Conservation (phyloP, 2,113 vertebrate genomes). For the Pionites leucogaster region DNA sequence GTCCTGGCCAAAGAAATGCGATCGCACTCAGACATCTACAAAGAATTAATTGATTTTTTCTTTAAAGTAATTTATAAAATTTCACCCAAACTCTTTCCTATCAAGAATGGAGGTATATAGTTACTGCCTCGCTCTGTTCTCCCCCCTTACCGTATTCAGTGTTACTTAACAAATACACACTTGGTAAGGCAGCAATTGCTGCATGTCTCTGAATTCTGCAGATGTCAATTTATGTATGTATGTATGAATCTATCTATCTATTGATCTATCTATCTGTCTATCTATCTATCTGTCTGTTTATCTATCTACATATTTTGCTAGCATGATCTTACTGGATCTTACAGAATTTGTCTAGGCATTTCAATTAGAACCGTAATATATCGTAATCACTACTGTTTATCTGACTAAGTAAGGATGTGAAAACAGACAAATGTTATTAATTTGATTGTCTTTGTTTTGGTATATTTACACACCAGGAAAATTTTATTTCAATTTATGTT, state of each 20-base stretch:
- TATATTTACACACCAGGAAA: not conserved
- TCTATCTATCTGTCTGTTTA: not conserved
- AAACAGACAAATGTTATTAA: not conserved
- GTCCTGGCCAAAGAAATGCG: not conserved
- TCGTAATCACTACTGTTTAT: not conserved
- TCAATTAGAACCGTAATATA: not conserved
- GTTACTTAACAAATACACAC: not conserved
- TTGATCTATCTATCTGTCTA: not conserved
- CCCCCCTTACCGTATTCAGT: too few species aligned
- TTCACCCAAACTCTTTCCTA: not conserved
- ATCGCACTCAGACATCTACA: fast-evolving
- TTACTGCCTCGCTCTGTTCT: not conserved
- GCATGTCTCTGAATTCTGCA: not conserved
- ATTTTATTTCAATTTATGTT: not conserved
- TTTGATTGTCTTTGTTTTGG: not conserved
- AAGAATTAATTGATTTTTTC: not conserved
- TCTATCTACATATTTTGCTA: not conserved
- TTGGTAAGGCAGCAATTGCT: not conserved
- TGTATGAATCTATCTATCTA: not conserved
- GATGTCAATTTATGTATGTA: not conserved
- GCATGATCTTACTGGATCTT: not conserved
- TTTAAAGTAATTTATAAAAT: not conserved
- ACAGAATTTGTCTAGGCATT: not conserved
- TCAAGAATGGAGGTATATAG: not conserved
- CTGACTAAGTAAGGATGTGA: not conserved